phyloP scores from a whole-genome alignment of 2,113 vertebrate species.

The Onychorhynchus coronatus region DNA sequence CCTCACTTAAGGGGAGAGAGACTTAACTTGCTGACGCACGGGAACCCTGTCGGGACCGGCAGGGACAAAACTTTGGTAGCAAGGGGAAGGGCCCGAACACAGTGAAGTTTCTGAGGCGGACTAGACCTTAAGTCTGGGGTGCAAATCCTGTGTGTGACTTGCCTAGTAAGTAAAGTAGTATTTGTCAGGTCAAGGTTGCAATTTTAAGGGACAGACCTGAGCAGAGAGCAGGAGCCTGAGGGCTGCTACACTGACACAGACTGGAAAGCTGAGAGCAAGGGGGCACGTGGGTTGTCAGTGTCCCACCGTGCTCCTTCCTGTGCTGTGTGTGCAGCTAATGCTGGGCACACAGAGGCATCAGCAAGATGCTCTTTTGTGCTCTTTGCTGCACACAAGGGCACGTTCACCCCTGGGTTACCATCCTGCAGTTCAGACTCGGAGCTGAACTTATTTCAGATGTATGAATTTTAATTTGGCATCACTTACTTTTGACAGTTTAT shows the following conservation, averaged over 20 bases:
- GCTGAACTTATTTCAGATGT: background rate
- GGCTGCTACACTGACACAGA: rapidly evolving
- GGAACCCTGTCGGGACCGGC: background rate
- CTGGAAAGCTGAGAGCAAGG: background rate
- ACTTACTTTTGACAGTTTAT: background rate
- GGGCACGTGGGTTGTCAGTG: rapidly evolving
- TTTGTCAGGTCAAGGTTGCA: background rate
- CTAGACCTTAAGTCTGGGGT: background rate
- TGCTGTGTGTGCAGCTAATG: rapidly evolving
- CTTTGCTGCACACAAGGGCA: background rate
- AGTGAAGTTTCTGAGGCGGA: background rate
- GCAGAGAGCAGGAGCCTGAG: background rate
- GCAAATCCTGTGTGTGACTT: background rate
- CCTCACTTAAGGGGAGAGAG: background rate
- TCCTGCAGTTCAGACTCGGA: background rate
- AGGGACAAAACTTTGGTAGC: background rate
- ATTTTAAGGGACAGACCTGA: background rate
- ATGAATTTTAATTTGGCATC: background rate
- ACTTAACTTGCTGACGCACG: rapidly evolving
- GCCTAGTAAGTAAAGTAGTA: background rate
- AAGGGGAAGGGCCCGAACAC: background rate
- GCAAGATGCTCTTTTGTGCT: background rate
- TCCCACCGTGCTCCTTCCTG: background rate
- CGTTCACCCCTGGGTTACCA: rapidly evolving
- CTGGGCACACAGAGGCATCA: too few species aligned